Evolutionary conservation across 2,113 vertebrate genomes (phyloP).

Genomic region (Phodopus roborovskii): DNA sequence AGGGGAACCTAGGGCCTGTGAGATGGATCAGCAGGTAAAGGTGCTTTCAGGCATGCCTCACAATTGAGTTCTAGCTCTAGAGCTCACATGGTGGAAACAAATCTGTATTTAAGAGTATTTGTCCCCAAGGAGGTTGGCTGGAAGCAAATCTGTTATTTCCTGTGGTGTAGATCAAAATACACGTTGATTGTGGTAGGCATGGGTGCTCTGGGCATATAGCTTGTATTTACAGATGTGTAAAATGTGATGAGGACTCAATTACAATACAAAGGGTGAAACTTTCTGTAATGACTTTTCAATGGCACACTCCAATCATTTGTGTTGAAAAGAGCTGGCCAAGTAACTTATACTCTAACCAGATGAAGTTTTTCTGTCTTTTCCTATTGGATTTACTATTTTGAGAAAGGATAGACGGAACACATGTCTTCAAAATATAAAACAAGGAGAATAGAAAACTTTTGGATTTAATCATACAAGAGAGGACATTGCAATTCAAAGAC

Average conservation of each 20-base stretch:
- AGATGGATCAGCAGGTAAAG: neutral
- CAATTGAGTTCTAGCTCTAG: neutral
- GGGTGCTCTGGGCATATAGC: neutral
- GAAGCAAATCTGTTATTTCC: neutral
- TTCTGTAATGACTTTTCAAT: slow-evolving; percentile 37
- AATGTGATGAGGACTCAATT: neutral
- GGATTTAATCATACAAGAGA: slow-evolving; percentile 60
- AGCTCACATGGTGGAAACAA: neutral
- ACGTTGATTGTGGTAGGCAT: neutral
- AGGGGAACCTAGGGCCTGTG: neutral
- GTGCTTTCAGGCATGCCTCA: too few relatives aligned
- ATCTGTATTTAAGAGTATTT: slow-evolving; percentile 44
- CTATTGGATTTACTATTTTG: slow-evolving; percentile 52
- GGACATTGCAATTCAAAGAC: slow-evolving; percentile 63
- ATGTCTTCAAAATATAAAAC: slow-evolving; percentile 41
- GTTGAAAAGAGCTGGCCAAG: slow-evolving; percentile 13
- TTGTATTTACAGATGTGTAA: neutral
- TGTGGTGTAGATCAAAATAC: neutral
- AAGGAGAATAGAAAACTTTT: slow-evolving; percentile 62
- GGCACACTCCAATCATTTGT: slow-evolving; percentile 4
- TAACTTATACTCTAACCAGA: neutral
- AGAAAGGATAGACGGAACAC: slow-evolving; percentile 59
- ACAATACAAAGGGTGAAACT: neutral
- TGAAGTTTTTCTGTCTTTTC: slow-evolving; percentile 52
- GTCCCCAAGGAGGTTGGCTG: neutral